phyloP scores from a whole-genome alignment of 2,888 invertebrate genomes.

The Eilema caniola region DNA sequence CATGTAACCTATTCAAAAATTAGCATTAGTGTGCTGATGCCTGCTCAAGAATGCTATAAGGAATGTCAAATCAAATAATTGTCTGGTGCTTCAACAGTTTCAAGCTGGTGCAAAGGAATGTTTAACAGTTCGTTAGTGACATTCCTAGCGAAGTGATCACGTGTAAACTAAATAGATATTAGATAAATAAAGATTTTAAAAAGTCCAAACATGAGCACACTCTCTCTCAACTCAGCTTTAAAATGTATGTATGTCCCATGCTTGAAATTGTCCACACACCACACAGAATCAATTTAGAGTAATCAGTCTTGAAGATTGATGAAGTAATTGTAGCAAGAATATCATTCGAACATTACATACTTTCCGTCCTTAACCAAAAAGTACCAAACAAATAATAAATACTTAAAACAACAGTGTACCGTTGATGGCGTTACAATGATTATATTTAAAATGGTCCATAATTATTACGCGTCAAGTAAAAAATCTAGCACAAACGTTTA shows the following conservation, averaged over 20 bases:
- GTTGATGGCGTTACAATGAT: conserved; percentile 45
- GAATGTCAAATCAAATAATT: conserved; percentile 77
- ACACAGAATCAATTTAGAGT: conserved; percentile 78
- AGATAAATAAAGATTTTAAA: neutral
- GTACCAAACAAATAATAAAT: conserved; percentile 77
- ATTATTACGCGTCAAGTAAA: conserved; percentile 83
- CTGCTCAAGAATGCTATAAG: conserved; percentile 62
- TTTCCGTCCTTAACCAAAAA: conserved; percentile 56
- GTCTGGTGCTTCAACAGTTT: conserved; percentile 30
- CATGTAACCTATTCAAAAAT: conserved; percentile 58
- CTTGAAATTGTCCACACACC: conserved; percentile 38
- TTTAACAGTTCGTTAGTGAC: neutral
- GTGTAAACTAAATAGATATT: neutral
- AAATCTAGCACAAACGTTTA: conserved; percentile 84
- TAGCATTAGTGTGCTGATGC: conserved; percentile 61
- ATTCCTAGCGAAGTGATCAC: neutral
- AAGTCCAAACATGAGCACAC: conserved; percentile 1
- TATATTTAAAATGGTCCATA: conserved; percentile 78
- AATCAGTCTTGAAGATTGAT: conserved; percentile 84
- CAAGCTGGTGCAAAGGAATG: conserved; percentile 24
- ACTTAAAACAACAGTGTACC: conserved; percentile 71
- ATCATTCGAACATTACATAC: conserved; percentile 42
- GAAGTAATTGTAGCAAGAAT: conserved; percentile 66
- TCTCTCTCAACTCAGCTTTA: neutral
- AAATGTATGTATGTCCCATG: conserved; percentile 12